Percentiles rank a stretch among this genome's conserved stretches.
Conservation (phyloP, 2,888 invertebrate genomes). For the Epiblema foenella region DNA sequence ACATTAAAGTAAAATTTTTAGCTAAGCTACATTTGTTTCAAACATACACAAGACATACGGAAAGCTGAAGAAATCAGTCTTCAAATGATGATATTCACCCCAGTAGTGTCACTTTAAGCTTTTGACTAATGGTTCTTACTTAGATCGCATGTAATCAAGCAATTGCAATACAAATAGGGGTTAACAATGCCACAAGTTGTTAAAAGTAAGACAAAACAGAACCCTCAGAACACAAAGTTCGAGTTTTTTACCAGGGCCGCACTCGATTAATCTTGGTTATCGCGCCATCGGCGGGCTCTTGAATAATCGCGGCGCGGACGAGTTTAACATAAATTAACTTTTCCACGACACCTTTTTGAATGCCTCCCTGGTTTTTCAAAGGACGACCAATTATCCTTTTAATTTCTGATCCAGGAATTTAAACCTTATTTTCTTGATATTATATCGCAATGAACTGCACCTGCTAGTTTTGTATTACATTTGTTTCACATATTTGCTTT, state of each 20-base stretch:
- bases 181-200: not conserved
- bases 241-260: conserved; percentile 55
- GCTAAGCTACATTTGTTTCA: no score
- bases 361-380: conserved; percentile 69
- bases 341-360: conserved; percentile 79
- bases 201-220: conserved; percentile 26
- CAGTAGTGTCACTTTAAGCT: not conserved
- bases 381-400: conserved; percentile 13
- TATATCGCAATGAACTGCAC: not conserved
- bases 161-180: not conserved
- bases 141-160: not conserved
- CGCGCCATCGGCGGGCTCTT: conserved; percentile 70
- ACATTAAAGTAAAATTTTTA: no score
- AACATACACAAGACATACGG: no score
- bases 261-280: conserved; percentile 82
- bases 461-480: conserved; percentile 19
- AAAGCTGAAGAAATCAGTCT: no score
- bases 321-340: conserved; percentile 85
- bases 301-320: conserved; percentile 80
- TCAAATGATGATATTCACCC: not conserved
- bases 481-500: conserved; percentile 24
- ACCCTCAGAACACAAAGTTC: conserved; percentile 34
- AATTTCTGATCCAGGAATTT: not conserved
- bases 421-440: not conserved
- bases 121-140: not conserved